phyloP scores from a whole-genome alignment of 1,140 invertebrate species.

The Bombus turneri region DNA sequence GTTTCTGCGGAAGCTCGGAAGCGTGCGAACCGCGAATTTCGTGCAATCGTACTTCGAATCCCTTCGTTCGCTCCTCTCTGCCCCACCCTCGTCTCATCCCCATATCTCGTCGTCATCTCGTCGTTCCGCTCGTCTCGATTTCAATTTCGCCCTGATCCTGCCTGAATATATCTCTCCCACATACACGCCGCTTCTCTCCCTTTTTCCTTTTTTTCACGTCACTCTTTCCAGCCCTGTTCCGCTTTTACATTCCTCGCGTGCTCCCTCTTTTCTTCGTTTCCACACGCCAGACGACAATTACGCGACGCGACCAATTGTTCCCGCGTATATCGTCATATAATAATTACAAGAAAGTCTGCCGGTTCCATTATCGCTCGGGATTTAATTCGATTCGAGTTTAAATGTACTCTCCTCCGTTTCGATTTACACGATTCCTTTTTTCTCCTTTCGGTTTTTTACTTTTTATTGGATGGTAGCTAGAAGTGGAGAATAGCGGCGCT shows the following conservation, averaged over 20 bases:
- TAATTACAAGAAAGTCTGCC: constrained; percentile 14
- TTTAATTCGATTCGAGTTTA: constrained; percentile 10
- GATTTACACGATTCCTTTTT: not conserved
- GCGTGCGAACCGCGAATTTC: constrained; percentile 74
- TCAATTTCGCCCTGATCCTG: constrained; percentile 74
- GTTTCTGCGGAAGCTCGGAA: constrained; percentile 72
- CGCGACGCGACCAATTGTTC: constrained; percentile 40
- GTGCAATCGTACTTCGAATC: constrained; percentile 56
- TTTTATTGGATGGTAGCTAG: not conserved
- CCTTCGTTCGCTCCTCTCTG: constrained; percentile 13
- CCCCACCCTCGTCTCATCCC: no score
- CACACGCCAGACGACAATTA: constrained; percentile 58
- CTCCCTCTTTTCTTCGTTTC: constrained; percentile 33
- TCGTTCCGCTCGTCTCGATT: constrained; percentile 71
- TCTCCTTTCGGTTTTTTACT: not conserved
- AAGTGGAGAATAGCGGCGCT: no score
- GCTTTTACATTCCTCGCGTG: not conserved
- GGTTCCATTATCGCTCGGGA: constrained; percentile 16
- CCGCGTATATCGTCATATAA: constrained; percentile 15
- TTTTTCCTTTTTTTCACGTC: not conserved
- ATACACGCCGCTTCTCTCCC: not conserved
- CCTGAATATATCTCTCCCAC: constrained; percentile 43
- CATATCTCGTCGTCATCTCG: not conserved
- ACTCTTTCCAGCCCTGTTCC: not conserved
- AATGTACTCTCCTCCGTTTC: not conserved